Percentiles rank a stretch among this genome's conserved stretches.
phyloP scores from a whole-genome alignment of 37 sponge, comb jelly and placozoan genomes.

The Diacarnus erythraeanus region DNA sequence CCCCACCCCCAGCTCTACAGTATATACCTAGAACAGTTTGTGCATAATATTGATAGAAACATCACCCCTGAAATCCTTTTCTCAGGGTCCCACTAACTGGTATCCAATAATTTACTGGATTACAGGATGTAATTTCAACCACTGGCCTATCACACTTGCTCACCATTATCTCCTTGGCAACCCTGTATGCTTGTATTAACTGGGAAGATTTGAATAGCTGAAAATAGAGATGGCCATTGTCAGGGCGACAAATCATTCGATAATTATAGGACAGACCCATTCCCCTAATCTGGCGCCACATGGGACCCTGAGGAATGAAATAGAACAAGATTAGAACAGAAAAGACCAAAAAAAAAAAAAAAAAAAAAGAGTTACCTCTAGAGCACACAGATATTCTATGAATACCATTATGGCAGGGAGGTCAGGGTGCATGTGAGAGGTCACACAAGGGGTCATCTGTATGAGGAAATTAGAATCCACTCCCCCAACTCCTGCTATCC shows the following conservation, averaged over 20 bases:
- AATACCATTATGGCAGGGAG: constrained; percentile 77
- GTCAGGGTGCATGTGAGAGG: constrained; percentile 61
- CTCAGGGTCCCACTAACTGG: too few relatives aligned
- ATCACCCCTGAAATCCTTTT: too few relatives aligned
- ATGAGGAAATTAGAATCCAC: constrained; percentile 86
- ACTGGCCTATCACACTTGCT: too few relatives aligned
- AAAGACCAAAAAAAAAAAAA: background rate
- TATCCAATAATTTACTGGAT: too few relatives aligned
- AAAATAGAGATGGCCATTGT: constrained; percentile 68
- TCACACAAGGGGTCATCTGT: constrained; percentile 53
- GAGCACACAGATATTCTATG: constrained; percentile 76
- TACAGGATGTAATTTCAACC: too few relatives aligned
- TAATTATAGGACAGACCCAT: constrained; percentile 94
- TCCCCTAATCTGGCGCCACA: constrained; percentile 95
- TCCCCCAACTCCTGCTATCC: constrained; percentile 68
- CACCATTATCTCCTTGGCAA: constrained; percentile 78
- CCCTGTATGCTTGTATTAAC: constrained; percentile 76
- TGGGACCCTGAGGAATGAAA: constrained; percentile 75
- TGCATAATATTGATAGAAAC: too few relatives aligned
- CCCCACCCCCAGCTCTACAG: background rate
- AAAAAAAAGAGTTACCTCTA: constrained; percentile 57
- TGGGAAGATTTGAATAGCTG: constrained; percentile 74
- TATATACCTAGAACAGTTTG: too few relatives aligned
- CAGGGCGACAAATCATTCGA: constrained; percentile 51
- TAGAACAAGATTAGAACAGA: background rate